These are phyloP conservation scores for Microchrysa polita DNA, from an alignment of 2,888 invertebrate genomes.

Conservation along the genomic window DNA sequence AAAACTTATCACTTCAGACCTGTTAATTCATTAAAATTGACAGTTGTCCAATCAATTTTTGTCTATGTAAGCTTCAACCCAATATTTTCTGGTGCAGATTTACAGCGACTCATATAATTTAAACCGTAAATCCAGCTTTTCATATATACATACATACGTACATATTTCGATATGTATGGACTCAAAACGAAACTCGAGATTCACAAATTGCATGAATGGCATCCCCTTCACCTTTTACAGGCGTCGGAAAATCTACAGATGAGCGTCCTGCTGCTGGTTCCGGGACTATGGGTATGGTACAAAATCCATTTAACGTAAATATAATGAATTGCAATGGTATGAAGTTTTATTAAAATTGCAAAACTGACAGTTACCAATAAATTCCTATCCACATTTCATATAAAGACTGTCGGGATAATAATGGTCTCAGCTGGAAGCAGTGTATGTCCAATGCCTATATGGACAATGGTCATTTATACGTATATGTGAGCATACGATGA, in stretches of 20 bases:
- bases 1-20: conserved; percentile 28
- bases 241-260: background rate
- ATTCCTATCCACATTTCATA: conserved; percentile 40
- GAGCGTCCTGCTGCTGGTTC: background rate
- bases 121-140: too few relatives aligned
- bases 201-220: conserved; percentile 4
- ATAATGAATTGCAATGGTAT: conserved; percentile 48
- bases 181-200: background rate
- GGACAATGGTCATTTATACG: conserved; percentile 40
- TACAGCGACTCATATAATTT: background rate
- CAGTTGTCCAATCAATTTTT: conserved; percentile 37
- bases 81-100: background rate
- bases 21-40: conserved; percentile 40
- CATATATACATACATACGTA: background rate
- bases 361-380: conserved; percentile 52
- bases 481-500: background rate
- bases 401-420: conserved; percentile 33
- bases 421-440: conserved; percentile 41
- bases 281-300: background rate
- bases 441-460: conserved; percentile 38
- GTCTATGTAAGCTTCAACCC: conserved; percentile 7
- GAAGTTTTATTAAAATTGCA: conserved; percentile 55
- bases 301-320: conserved; percentile 40
- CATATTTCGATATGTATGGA: too few relatives aligned
- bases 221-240: conserved; percentile 15